Base-by-base conservation (phyloP, 2,797 vertebrate genomes). In the Channa striata region DNA sequence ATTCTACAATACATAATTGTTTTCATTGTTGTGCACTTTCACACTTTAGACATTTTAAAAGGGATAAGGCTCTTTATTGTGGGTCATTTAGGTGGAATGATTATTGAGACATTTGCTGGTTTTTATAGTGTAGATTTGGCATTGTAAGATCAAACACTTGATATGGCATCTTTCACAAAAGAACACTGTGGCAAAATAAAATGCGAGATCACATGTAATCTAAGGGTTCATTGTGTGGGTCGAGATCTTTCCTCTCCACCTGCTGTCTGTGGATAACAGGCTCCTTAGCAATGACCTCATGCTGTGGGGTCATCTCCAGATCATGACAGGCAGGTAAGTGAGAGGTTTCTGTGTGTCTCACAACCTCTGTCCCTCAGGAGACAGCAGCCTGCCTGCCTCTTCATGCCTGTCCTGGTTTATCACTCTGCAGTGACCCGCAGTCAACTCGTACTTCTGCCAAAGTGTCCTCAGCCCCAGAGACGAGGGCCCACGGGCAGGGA, bases 201-300 rank as follows among this genome's bases (percentile, higher is more conserved):
- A 71, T 64, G 66, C 48, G 33, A 56, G 43, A 59, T 77, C 71
- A 68, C 43, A 49, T 69, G 65, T 81, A 67, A 68, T 77, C 63
- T 68, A 44, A 76, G 59, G 68, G 51, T 70, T 80, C 69, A 62
- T 54, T 25, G 65, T 76, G 85, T 77, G 83, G 79, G 78, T 67
- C 78, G 77, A 83, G 72, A 82, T 78, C 72, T 88, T 78, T 88
- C 82, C 87, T 82, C 86, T 87, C 76, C 48, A 72, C 62, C 74
- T 71, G 70, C 73, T 71, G 82, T 82, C 74, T 83, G 84, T 79
- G 71, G 88, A 77, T 90, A 91, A 90, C 91, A 84, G 89, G 78
- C 73, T 91, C 74, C 83, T 90, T 87, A 82, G 77, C 52, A 53
- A 47, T 62, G 80, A 86, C 84, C 85, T 78, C 78, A 56, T 74